Evolutionary conservation across 2,888 invertebrate species (phyloP), one percentile per base, ranked within the genome.

Genomic region (Megaustenia siamemsis): DNA sequence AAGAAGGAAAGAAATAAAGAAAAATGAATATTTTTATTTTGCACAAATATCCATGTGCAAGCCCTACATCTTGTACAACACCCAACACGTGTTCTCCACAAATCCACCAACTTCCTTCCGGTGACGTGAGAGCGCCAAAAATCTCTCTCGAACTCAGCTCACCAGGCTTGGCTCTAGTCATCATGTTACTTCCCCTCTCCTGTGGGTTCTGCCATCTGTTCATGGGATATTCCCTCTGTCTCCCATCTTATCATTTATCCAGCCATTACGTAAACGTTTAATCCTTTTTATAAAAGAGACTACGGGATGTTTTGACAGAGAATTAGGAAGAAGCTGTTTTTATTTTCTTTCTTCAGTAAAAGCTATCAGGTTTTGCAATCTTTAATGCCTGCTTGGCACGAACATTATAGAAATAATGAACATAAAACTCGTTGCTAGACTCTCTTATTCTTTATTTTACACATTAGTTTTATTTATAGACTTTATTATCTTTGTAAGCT

Each of bases 241-340:
- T 79, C 28, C 68, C 63, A 32, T 68, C 68, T 66, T 66, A 68
- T 79, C 68, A 66, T 45, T 43, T 79, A 79, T 66, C 79, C 43
- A 68, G 79, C 68, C 79, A 68, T 79, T 79, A 79, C 66, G 43
- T 79, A 79, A 79, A 66, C 66, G 79, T 68, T 68, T 79, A 79
- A 78, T 78, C 63, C 38, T 32, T 66, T 28, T 63, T 63, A 63
- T 79, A 32, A 68, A 66, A 66, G 45, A n/a, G 35, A 56, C 10
- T 43, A 68, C 45, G 63, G 28, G 68, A 66, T 35, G n/a, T 68
- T 38, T 18, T 32, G 56, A 56, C 56, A 24, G 56, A 6, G n/a
- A 15, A 56, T n/a, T 21, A 56, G 56, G 56, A 56, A 24, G n/a
- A 21, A 56, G 56, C 21, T 21, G n/a, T 28, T 45, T 45, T 45